Evolutionary conservation across 2,113 vertebrate genomes (phyloP).

Genomic region (Pimephales promelas): DNA sequence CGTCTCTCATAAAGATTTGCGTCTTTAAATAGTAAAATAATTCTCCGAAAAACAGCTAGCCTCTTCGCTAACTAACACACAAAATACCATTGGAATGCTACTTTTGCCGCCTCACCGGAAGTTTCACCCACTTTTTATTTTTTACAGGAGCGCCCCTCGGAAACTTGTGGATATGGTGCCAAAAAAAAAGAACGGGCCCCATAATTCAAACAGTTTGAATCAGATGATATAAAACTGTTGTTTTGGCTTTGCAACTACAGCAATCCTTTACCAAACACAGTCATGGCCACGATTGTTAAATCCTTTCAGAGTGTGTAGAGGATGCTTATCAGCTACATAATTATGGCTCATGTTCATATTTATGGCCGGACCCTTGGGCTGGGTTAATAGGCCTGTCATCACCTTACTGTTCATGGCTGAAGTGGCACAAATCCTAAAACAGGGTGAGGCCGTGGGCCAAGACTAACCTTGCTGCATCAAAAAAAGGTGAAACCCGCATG

Average conservation of each 20-base stretch:
- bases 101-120: no score
- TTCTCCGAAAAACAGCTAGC: no score
- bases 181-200: no score
- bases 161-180: no score
- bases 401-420: slow-evolving; percentile 8
- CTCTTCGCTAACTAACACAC: no score
- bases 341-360: slow-evolving; percentile 12
- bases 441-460: slow-evolving; percentile 67
- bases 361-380: neutral
- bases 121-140: no score
- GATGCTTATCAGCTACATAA: neutral
- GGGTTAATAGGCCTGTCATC: slow-evolving; percentile 37
- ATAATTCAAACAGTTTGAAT: neutral
- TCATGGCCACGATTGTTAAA: neutral
- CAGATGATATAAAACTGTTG: neutral
- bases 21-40: no score
- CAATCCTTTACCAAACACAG: neutral
- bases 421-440: slow-evolving; percentile 48
- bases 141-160: no score
- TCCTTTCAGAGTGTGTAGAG: neutral
- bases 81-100: no score
- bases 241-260: neutral
- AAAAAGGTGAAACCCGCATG: slow-evolving; percentile 65
- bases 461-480: slow-evolving; percentile 68
- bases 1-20: no score